Percentiles rank a stretch among this genome's conserved stretches.
Evolutionary conservation across 1,140 invertebrate species (phyloP).

Genomic region (Apocrypta bakeri): DNA sequence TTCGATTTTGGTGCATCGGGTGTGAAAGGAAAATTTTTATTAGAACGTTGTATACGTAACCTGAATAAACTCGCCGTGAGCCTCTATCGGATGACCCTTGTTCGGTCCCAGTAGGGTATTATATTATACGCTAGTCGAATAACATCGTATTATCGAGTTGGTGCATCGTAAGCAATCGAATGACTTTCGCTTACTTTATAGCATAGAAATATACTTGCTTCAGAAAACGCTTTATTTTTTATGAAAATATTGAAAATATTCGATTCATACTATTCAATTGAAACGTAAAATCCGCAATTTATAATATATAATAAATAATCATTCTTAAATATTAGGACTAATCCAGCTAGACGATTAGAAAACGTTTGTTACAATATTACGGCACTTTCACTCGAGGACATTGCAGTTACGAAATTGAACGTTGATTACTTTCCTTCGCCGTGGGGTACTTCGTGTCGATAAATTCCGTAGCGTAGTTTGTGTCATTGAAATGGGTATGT

Average conservation of each 20-base stretch:
- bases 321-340: no score
- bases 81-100: conserved; percentile 12
- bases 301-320: no score
- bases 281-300: no score
- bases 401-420: conserved; percentile 4
- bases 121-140: neutral
- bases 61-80: conserved; percentile 1
- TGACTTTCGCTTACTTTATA: no score
- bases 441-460: neutral
- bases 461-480: neutral
- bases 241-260: no score
- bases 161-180: neutral
- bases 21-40: conserved; percentile 11
- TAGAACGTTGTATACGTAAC: neutral
- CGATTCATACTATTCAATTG: no score
- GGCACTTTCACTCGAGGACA: neutral
- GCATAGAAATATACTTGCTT: no score
- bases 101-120: neutral
- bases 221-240: no score
- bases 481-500: neutral
- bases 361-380: neutral
- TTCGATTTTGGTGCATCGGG: neutral
- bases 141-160: neutral
- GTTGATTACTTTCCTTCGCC: conserved; percentile 14
- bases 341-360: neutral